Conservation (phyloP, 2,113 vertebrate species). For the Oryzias melastigma region DNA sequence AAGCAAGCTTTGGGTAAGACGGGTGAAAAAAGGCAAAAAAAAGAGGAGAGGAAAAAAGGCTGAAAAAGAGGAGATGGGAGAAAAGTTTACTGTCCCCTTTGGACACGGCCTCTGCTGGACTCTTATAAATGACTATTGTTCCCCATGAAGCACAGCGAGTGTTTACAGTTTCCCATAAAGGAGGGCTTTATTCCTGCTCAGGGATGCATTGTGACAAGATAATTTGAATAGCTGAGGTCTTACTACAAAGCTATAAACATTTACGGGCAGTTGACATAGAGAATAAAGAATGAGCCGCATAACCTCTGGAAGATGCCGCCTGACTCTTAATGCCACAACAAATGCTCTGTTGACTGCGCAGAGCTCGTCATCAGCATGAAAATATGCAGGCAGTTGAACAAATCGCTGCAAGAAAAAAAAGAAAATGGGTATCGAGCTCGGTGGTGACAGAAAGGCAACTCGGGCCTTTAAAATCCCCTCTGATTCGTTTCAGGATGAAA, state of each 20-base stretch:
- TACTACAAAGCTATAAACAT: constrained; percentile 78
- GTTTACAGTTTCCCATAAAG: constrained; percentile 79
- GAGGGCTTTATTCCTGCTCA: constrained; percentile 74
- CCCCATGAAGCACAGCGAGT: constrained; percentile 69
- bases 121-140: constrained; percentile 77
- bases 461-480: constrained; percentile 62
- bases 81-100: constrained; percentile 67
- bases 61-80: constrained; percentile 17
- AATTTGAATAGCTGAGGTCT: constrained; percentile 79
- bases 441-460: constrained; percentile 31
- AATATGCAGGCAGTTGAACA: constrained; percentile 54
- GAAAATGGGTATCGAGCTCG: constrained; percentile 19
- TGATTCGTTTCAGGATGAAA: constrained; percentile 64
- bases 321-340: constrained; percentile 58
- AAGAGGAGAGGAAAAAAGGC: constrained; percentile 27
- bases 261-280: constrained; percentile 76
- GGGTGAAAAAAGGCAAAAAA: constrained; percentile 64
- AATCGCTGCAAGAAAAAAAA: constrained; percentile 27
- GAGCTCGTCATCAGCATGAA: constrained; percentile 20
- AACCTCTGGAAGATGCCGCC: constrained; percentile 61
- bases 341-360: constrained; percentile 11
- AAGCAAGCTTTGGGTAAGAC: constrained; percentile 69
- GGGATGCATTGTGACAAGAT: constrained; percentile 80
- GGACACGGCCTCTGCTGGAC: constrained; percentile 68
- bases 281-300: constrained; percentile 75